Base-by-base conservation (phyloP, 2,797 vertebrate genomes). In the Lycodopsis pacificus region DNA sequence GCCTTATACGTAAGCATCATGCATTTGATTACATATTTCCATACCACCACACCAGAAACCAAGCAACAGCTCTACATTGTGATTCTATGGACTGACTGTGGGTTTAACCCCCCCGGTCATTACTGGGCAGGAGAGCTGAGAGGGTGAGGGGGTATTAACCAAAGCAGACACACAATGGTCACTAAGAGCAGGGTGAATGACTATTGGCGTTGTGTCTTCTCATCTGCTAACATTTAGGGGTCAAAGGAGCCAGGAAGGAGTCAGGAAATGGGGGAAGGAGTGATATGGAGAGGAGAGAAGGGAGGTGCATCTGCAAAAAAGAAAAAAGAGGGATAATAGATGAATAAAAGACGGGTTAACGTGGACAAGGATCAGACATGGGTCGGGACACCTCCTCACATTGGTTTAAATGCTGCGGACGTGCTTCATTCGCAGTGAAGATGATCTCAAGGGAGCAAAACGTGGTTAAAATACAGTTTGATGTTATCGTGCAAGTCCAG, bases 151-250 rank as follows among this genome's bases (percentile, higher is more conserved):
- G 30, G 85, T 65, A 86, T 90, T 89, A 90, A 88, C 85, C 85
- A 75, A 74, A 87, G 88, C 81, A 54, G 90, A 85, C 88, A 93
- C 91, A 94, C 93, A 95, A 92, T 92, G 90, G 92, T 83, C 90
- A 93, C 94, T 92, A 91, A 93, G 94, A 93, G 78, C 74, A 38
- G 77, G 82, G 79, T 93, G 92, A 93, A 94, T 94, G 94, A 94
- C 93, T 94, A 93, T 94, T 93, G 92, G 89, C 78, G 92, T 93
- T 93, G 92, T 94, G 92, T 93, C 90, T 75, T 92, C 92, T 95
- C 95, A 96, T 96, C 94, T 96, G 95, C 94, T 94, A 96, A 93
- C 95, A 95, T 94, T 96, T 95, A 95, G 90, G 92, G 93, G 92
- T 95, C 94, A 95, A 91, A 94, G 85, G 86, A 92, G 90, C 56